These are phyloP conservation scores for Microctonus hyperodae DNA, from an alignment of 2,888 invertebrate species.

Conservation along the genomic window DNA sequence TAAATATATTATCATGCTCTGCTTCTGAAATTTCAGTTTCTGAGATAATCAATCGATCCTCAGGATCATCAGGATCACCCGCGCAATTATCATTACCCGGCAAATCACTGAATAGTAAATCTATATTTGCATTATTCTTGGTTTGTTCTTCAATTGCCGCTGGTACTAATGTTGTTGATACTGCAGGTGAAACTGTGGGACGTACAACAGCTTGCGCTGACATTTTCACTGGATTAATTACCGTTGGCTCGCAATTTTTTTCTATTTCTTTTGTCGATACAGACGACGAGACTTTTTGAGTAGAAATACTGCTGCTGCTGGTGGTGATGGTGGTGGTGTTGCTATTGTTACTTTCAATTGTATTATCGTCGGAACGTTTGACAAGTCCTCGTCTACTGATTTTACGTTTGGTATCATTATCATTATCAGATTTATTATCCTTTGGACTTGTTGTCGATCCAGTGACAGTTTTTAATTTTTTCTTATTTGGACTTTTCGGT, in stretches of 20 bases:
- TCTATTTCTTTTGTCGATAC: constrained; percentile 16
- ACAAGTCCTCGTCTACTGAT: constrained; percentile 39
- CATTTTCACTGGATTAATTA: background rate
- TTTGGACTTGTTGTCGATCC: constrained; percentile 36
- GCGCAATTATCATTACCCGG: constrained; percentile 59
- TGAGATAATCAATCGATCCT: constrained; percentile 68
- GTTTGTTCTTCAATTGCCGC: constrained; percentile 39
- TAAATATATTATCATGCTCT: constrained; percentile 66
- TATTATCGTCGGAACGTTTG: constrained; percentile 31
- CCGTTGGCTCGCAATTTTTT: background rate
- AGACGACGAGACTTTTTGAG: constrained; percentile 41
- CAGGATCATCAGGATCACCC: constrained; percentile 64
- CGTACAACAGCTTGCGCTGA: background rate
- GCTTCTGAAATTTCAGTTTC: constrained; percentile 71
- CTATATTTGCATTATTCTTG: constrained; percentile 46
- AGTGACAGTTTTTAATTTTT: constrained; percentile 46
- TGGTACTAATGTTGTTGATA: background rate
- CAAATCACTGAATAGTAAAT: constrained; percentile 61
- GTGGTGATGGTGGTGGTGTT: too few species aligned
- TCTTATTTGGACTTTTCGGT: constrained; percentile 59
- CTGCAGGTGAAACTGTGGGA: background rate
- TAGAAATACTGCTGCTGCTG: too few species aligned
- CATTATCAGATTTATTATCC: constrained; percentile 36
- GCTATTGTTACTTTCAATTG: constrained; percentile 17
- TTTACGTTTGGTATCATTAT: constrained; percentile 37